These are phyloP conservation scores for Euwallacea fornicatus DNA, from an alignment of 1,140 invertebrate species.

Conservation along the genomic window DNA sequence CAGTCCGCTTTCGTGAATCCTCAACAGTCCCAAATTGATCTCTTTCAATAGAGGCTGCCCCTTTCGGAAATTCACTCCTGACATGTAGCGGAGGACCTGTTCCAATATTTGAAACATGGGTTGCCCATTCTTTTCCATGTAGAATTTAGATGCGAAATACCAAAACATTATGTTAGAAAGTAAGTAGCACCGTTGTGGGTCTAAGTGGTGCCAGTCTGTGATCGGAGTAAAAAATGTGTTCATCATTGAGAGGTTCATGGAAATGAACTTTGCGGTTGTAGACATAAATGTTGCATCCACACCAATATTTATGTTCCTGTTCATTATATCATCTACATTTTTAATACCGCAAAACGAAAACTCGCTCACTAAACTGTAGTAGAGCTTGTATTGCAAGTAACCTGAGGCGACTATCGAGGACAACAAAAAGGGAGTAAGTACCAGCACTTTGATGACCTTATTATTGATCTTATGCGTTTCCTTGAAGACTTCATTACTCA, in stretches of 20 bases:
- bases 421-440: neutral
- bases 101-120: neutral
- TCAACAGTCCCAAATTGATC: neutral
- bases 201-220: neutral
- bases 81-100: too few relatives aligned
- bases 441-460: neutral
- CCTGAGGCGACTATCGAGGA: neutral
- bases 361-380: slow-evolving; percentile 1
- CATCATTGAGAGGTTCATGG: too few relatives aligned
- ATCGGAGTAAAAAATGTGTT: too few relatives aligned
- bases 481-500: too few relatives aligned
- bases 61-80: slow-evolving; percentile 3
- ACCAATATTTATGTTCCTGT: neutral
- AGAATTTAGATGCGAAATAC: neutral
- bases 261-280: too few relatives aligned
- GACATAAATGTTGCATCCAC: slow-evolving; percentile 1
- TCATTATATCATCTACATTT: slow-evolving; percentile 9
- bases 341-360: neutral
- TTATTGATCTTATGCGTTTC: too few relatives aligned
- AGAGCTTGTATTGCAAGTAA: slow-evolving; percentile 4
- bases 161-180: neutral
- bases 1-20: slow-evolving; percentile 5
- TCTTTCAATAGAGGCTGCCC: neutral
- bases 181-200: neutral
- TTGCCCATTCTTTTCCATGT: neutral